These are phyloP conservation scores for Pyrgus malvae DNA, from an alignment of 2,888 invertebrate species.

Conservation along the genomic window DNA sequence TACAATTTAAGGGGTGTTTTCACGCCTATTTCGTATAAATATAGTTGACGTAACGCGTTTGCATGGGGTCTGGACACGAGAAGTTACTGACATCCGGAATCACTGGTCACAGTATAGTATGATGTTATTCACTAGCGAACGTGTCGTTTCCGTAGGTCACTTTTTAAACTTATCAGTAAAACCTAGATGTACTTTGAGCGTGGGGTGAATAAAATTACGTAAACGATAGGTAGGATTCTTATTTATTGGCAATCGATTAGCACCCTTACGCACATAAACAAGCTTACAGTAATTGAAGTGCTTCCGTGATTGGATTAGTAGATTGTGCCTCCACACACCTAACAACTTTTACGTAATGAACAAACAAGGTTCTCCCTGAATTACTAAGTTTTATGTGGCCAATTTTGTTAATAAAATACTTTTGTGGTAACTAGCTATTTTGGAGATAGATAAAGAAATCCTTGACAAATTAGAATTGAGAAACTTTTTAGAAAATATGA, in stretches of 20 bases:
- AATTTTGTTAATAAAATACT: neutral
- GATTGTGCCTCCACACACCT: conserved; percentile 36
- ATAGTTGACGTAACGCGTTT: conserved; percentile 61
- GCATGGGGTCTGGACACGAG: conserved; percentile 43
- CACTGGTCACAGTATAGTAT: conserved; percentile 4
- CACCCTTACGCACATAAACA: conserved; percentile 55
- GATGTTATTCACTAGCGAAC: neutral
- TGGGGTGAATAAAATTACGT: conserved; percentile 45
- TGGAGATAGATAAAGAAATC: too few relatives aligned
- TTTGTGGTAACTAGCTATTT: too few relatives aligned
- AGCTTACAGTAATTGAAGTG: conserved; percentile 70
- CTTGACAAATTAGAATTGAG: too few relatives aligned
- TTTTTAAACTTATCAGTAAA: conserved; percentile 13
- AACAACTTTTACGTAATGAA: conserved; percentile 36
- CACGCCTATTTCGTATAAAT: conserved; percentile 66
- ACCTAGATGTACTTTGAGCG: conserved; percentile 13
- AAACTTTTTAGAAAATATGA: too few relatives aligned
- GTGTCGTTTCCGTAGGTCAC: neutral
- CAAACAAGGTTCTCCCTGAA: conserved; percentile 14
- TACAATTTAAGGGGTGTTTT: conserved; percentile 71
- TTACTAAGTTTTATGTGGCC: neutral
- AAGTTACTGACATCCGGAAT: conserved; percentile 28
- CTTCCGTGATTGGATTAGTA: conserved; percentile 66
- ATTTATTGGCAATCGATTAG: conserved; percentile 71
- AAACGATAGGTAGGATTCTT: conserved; percentile 52